Evolutionary conservation across 2,113 vertebrate genomes (phyloP), one percentile per base, ranked within the genome.

Genomic region (Tursiops truncatus): DNA sequence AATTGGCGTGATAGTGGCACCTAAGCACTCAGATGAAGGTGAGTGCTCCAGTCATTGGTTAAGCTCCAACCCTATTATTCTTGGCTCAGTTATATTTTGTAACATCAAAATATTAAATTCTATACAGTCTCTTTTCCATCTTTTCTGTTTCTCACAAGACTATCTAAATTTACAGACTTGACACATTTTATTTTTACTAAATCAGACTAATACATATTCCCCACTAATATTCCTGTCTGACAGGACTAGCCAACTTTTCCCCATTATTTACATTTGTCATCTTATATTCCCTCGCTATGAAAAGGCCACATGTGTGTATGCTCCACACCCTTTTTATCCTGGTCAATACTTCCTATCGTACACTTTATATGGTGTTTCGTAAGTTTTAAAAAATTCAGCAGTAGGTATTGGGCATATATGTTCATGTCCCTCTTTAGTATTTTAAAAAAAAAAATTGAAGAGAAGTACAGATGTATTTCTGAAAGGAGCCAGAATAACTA

Each of bases 401-500:
- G 3, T 76, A 28, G 3, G 33, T 67, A 6, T 88, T 74, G 0
- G 33, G 4, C 18, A 73, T 41, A 12, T 86, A 83, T 73, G 47
- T 92, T 76, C 13, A 68, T 63, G 10, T 85, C 50, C 95, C 47
- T 70, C 68, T 87, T 97, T 87, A 76, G 23, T 84, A 47, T 86
- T 25, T 62, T 3, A 25, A 79, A 68, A 86, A 94, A 53, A 44
- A 53, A 74, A 36, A 31, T 80, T 79, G 74, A 56, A 50, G 33
- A 56, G 28, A 25, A 85, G 47, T 83, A 3, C 13, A 93, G 20
- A 12, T 83, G 15, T 63, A 44, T 89, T 91, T 94, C 58, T 84
- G 68, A 90, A 13, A 80, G 20, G 53, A 73, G 21, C 17, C n/a
- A 83, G 33, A 94, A 50, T 91, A 94, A 67, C 73, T 86, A 47